Conservation (phyloP, 2,888 invertebrate species). For the Dolomedes plantarius region DNA sequence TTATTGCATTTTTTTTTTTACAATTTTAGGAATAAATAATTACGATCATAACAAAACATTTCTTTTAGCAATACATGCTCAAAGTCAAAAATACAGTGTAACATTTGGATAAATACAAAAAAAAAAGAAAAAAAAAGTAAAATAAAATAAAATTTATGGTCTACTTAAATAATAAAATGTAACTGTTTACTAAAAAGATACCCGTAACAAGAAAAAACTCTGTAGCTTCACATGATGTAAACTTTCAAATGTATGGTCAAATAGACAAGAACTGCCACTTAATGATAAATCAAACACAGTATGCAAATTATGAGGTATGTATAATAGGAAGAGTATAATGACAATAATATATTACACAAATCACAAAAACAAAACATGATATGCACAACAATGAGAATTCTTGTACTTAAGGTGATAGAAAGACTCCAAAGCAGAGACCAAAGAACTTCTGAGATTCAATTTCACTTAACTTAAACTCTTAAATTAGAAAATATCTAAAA, state of each 20-base stretch:
- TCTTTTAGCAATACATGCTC: too few relatives aligned
- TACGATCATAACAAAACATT: too few relatives aligned
- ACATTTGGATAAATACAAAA: too few relatives aligned
- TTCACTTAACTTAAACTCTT: too few relatives aligned
- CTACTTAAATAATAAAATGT: too few relatives aligned
- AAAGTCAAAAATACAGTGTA: too few relatives aligned
- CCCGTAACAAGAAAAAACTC: neutral
- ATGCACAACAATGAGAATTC: slow-evolving; percentile 66
- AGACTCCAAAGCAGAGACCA: slow-evolving; percentile 9
- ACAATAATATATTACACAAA: slow-evolving; percentile 41
- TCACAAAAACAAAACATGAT: slow-evolving; percentile 61
- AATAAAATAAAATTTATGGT: too few relatives aligned
- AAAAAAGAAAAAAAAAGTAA: too few relatives aligned
- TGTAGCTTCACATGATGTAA: neutral
- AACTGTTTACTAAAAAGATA: neutral
- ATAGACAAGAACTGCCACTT: slow-evolving; percentile 3
- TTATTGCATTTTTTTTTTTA: too few relatives aligned
- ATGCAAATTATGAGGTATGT: slow-evolving; percentile 65
- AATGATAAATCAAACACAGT: slow-evolving; percentile 31
- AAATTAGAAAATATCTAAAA: too few relatives aligned
- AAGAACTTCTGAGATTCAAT: neutral
- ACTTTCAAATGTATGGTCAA: neutral
- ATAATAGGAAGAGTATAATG: slow-evolving; percentile 64
- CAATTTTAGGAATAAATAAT: too few relatives aligned
- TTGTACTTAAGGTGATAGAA: slow-evolving; percentile 68